A percentile compares a stretch with the other conserved stretches of the same genome.
Conservation (phyloP, 2,888 invertebrate genomes). For the Parnassius mnemosyne region DNA sequence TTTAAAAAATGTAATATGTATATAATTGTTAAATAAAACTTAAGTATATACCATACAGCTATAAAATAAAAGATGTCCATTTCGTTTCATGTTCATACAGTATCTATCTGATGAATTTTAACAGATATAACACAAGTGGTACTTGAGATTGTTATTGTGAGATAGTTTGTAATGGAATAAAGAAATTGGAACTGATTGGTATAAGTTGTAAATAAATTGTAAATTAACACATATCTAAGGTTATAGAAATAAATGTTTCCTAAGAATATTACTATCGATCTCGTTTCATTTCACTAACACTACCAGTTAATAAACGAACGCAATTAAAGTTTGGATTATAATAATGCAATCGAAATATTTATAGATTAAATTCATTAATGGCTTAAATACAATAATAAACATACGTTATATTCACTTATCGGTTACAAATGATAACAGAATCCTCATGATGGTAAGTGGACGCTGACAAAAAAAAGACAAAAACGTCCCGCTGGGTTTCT, state of each 20-base stretch:
- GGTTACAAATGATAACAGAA: no score
- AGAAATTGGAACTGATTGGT: slow-evolving; percentile 74
- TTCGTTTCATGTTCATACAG: slow-evolving; percentile 6
- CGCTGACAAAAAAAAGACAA: no score
- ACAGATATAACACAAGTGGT: slow-evolving; percentile 1
- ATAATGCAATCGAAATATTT: slow-evolving; percentile 1
- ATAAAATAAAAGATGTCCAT: slow-evolving; percentile 15
- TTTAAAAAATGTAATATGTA: slow-evolving; percentile 11
- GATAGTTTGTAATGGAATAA: slow-evolving; percentile 55
- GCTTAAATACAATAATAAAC: no score
- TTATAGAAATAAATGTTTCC: slow-evolving; percentile 37
- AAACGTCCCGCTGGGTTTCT: no score
- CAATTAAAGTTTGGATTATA: slow-evolving; percentile 2
- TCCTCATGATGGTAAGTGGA: no score
- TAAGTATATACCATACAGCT: slow-evolving; percentile 5
- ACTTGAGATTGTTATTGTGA: slow-evolving; percentile 39
- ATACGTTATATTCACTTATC: no score
- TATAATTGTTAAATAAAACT: slow-evolving; percentile 18
- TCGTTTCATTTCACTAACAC: slow-evolving; percentile 50
- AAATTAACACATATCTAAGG: slow-evolving; percentile 25
- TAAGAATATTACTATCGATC: slow-evolving; percentile 20
- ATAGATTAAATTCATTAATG: background rate
- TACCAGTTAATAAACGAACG: slow-evolving; percentile 27
- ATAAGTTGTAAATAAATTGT: slow-evolving; percentile 66
- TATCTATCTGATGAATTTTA: slow-evolving; percentile 1